Evolutionary conservation across 53 echinoderm and acorn worm species (phyloP), one percentile per base, ranked within the genome.

Genomic region (Crossaster papposus): DNA sequence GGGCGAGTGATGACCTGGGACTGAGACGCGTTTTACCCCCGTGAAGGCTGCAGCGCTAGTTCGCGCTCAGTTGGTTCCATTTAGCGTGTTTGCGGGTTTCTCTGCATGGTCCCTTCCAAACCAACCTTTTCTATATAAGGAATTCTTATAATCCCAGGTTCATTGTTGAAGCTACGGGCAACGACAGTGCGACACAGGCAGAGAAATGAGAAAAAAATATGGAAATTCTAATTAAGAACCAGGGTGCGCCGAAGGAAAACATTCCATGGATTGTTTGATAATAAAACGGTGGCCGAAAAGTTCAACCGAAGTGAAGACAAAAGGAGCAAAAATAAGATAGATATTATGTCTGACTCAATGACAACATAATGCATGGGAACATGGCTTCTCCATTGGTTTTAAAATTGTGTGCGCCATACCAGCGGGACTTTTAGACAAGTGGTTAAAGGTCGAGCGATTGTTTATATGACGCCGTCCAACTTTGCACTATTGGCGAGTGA

Each of bases 11-110:
- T 18, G 53, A 31, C 71, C 84, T 51, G 84, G 51, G 54, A 72
- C 53, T 70, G 38, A 38, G 26, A 28, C 71, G 2, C 50, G 34
- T 13, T 29, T n/a, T 84, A 37, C 54, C 84, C 83, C 84, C 54
- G 73, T 72, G 72, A 54, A 17, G 84, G 38, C n/a, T n/a, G n/a
- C 12, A 17, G 84, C 84, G 23, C 84, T 50, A 63, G 82, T 68
- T 72, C 18, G 84, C 51, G 11, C 84, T 24, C 84, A 54, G 84
- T 82, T 84, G 84, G 84, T 32, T 51, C 72, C 84, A 72, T 71
- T 84, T 84, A 84, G 84, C 53, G 71, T 84, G 84, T 84, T 84
- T 84, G 84, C 52, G 71, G 53, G 33, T 18, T 29, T 26, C 73
- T 4, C 84, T 31, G 84, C 84, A 14, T 73, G 84, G 5, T 2